A percentile compares a stretch with the other conserved stretches of the same genome.
Conservation (phyloP, 2,797 vertebrate species). For the Menidia menidia region DNA sequence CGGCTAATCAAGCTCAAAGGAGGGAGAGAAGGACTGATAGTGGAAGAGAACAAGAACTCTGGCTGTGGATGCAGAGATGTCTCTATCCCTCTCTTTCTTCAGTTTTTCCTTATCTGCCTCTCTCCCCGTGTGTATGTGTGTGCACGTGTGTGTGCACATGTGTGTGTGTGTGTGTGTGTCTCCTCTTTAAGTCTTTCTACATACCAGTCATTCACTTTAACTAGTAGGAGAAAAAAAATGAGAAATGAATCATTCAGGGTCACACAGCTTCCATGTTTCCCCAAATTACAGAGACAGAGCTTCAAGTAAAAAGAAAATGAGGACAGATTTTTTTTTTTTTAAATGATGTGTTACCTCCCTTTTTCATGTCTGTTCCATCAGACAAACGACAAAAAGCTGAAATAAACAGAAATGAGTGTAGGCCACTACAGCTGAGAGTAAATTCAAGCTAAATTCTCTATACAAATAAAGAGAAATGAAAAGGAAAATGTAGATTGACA, state of each 20-base stretch:
- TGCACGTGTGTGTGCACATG: constrained; percentile 75
- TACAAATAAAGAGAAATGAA: constrained; percentile 11
- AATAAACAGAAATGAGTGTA: constrained; percentile 64
- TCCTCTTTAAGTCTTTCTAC: constrained; percentile 49
- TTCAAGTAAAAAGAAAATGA: neutral
- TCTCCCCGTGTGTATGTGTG: constrained; percentile 71
- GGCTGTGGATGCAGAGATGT: constrained; percentile 58
- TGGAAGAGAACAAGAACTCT: constrained; percentile 61
- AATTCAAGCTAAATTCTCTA: constrained; percentile 1
- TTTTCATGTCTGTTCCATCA: constrained; percentile 59
- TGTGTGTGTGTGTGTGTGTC: constrained; percentile 70
- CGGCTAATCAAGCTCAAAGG: constrained; percentile 79
- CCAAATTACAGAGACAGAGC: constrained; percentile 46
- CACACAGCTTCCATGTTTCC: constrained; percentile 67
- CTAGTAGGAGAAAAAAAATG: constrained; percentile 30
- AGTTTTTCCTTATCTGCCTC: constrained; percentile 78
- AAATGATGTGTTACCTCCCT: constrained; percentile 14
- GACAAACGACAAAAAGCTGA: constrained; percentile 40
- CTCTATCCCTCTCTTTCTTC: constrained; percentile 64
- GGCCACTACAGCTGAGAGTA: constrained; percentile 9
- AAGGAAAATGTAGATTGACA: neutral
- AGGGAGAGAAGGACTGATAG: constrained; percentile 66
- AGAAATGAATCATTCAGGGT: constrained; percentile 68
- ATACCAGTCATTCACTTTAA: constrained; percentile 74
- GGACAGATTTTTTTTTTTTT: neutral